Percentiles rank a stretch among this genome's conserved stretches.
phyloP scores from a whole-genome alignment of 2,888 invertebrate species.

The Apoderus coryli region DNA sequence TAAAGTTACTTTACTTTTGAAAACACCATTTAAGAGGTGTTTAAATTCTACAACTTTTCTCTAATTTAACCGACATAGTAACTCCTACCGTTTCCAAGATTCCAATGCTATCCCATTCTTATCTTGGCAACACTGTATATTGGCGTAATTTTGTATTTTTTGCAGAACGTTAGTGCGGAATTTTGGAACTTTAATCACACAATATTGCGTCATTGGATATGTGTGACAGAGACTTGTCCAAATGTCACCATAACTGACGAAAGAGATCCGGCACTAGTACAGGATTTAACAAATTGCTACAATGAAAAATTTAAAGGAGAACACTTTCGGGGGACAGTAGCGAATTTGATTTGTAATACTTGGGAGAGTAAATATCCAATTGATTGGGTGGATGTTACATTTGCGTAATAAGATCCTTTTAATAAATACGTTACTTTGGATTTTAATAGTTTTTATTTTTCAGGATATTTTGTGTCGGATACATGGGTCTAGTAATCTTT shows the following conservation, averaged over 20 bases:
- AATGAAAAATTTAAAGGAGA: constrained; percentile 13
- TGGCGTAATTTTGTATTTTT: no score
- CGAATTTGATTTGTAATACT: constrained; percentile 13
- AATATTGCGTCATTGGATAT: constrained; percentile 21
- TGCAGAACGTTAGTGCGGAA: constrained; percentile 17
- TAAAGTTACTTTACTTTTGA: no score
- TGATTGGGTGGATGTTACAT: constrained; percentile 16
- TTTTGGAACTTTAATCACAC: constrained; percentile 21
- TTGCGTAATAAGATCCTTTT: constrained; percentile 15
- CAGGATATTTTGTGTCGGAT: no score
- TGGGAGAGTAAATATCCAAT: constrained; percentile 12
- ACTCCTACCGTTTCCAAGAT: no score
- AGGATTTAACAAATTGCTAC: constrained; percentile 15
- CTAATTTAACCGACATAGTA: no score
- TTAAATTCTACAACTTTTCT: no score
- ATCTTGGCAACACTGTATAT: no score
- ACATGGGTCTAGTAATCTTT: constrained; percentile 13
- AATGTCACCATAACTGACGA: constrained; percentile 12
- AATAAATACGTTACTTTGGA: no score
- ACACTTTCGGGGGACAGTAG: constrained; percentile 15
- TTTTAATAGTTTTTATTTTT: no score
- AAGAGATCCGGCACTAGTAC: constrained; percentile 13
- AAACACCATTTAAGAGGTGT: no score
- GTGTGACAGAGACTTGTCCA: constrained; percentile 18
- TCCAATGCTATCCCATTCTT: no score